phyloP scores from a whole-genome alignment of 2,113 vertebrate genomes.

The Pluvialis apricaria region DNA sequence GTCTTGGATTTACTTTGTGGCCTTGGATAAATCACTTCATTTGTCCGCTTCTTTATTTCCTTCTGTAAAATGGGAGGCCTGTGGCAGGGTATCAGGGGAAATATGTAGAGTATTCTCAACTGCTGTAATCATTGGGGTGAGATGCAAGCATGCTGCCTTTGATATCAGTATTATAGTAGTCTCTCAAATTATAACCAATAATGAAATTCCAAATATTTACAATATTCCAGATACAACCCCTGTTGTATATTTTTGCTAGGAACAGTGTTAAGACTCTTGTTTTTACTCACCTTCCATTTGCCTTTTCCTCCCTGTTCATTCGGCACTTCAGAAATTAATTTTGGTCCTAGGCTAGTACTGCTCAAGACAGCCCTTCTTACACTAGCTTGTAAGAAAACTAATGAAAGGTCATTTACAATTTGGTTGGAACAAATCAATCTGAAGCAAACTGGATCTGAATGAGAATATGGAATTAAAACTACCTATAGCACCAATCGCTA shows the following conservation, averaged over 20 bases:
- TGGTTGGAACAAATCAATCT: not conserved
- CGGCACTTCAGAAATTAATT: not conserved
- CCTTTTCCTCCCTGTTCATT: not conserved
- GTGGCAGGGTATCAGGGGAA: not conserved
- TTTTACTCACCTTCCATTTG: not conserved
- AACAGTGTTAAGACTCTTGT: not conserved
- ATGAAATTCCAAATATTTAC: not conserved
- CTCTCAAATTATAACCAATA: not conserved
- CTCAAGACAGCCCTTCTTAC: not conserved
- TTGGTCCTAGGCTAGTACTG: not conserved
- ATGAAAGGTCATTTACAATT: not conserved
- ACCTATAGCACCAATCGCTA: not conserved
- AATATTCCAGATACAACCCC: not conserved
- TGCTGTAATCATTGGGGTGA: not conserved
- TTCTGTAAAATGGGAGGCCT: not conserved
- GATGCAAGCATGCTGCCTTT: not conserved
- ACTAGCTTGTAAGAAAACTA: not conserved
- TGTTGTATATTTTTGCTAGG: not conserved
- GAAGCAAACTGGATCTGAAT: not conserved
- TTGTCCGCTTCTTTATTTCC: not conserved
- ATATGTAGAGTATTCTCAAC: not conserved
- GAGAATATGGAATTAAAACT: not conserved
- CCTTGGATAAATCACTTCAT: not conserved
- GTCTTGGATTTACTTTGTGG: not conserved
- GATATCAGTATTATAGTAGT: not conserved